Evolutionary conservation across 2,888 invertebrate genomes (phyloP).

Genomic region (Melangyna quadrimaculata): DNA sequence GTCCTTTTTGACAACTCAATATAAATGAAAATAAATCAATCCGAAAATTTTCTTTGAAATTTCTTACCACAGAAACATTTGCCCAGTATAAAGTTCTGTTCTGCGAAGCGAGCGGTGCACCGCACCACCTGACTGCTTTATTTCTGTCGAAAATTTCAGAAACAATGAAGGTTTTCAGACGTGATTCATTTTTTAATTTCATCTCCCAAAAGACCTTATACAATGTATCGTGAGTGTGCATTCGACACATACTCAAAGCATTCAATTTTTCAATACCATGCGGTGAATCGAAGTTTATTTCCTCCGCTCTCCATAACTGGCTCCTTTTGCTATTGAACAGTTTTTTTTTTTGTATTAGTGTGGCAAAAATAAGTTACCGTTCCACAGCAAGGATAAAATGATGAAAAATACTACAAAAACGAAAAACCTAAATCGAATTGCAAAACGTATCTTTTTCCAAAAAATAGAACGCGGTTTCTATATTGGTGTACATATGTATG

Average conservation of each 20-base stretch:
- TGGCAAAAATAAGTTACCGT: slow-evolving; percentile 9
- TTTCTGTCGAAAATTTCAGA: not conserved
- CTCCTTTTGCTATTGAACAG: not conserved
- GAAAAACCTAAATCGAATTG: not conserved
- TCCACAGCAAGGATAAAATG: not conserved
- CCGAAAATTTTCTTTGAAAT: slow-evolving; percentile 30
- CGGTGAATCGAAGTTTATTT: slow-evolving; percentile 56
- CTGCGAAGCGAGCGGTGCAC: too few species aligned
- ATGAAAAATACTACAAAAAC: not conserved
- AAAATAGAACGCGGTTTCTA: not conserved
- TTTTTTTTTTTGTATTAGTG: not conserved
- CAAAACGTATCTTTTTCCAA: slow-evolving; percentile 9
- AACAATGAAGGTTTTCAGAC: slow-evolving; percentile 40
- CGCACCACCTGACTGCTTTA: not conserved
- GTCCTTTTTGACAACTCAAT: slow-evolving; percentile 8
- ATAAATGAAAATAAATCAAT: slow-evolving; percentile 39
- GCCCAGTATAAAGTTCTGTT: not conserved
- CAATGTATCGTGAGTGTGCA: slow-evolving; percentile 6
- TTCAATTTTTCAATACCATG: slow-evolving; percentile 45
- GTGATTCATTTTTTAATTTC: slow-evolving; percentile 58
- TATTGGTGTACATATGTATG: not conserved
- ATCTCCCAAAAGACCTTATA: not conserved
- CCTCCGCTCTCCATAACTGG: not conserved
- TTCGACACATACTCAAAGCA: slow-evolving; percentile 34
- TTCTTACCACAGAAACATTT: not conserved